These are phyloP conservation scores for Stigmatopora nigra DNA, from an alignment of 2,113 vertebrate genomes.

Conservation along the genomic window DNA sequence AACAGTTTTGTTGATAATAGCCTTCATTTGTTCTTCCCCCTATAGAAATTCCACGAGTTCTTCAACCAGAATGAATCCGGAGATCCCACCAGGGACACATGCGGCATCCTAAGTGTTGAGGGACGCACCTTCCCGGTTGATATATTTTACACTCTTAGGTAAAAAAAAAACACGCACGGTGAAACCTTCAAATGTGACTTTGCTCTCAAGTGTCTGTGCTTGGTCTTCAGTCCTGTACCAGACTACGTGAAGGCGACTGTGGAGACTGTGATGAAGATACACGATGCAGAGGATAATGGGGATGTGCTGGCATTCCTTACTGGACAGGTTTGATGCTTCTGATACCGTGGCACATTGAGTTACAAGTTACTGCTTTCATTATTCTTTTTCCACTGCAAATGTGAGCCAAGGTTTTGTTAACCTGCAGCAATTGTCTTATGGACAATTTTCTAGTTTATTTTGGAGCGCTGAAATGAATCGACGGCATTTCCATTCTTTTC, in stretches of 20 bases:
- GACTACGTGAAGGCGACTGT: slow-evolving; percentile 96
- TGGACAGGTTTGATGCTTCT: slow-evolving; percentile 79
- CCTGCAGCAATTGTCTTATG: too few species aligned
- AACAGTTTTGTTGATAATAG: background rate
- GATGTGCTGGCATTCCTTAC: slow-evolving; percentile 93
- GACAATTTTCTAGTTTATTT: too few species aligned
- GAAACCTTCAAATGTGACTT: background rate
- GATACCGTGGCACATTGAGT: too few species aligned
- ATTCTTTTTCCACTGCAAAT: too few species aligned
- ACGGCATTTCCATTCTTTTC: too few species aligned
- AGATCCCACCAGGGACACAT: slow-evolving; percentile 89
- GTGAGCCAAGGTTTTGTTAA: too few species aligned
- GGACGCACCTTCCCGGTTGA: slow-evolving; percentile 93
- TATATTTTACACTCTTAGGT: slow-evolving; percentile 96
- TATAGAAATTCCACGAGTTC: slow-evolving; percentile 94
- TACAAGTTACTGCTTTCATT: too few species aligned
- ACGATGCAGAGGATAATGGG: slow-evolving; percentile 89
- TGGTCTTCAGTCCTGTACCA: slow-evolving; percentile 81
- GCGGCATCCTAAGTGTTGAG: slow-evolving; percentile 89
- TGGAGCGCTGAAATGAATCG: too few species aligned
- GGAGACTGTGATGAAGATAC: slow-evolving; percentile 95
- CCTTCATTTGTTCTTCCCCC: slow-evolving; percentile 6
- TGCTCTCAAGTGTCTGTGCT: slow-evolving; percentile 1
- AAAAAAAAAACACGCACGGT: slow-evolving; percentile 4
- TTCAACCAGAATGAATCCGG: slow-evolving; percentile 90